These are phyloP conservation scores for Siderastrea siderea DNA, from an alignment of 92 coral and sea anemone species.

Conservation along the genomic window DNA sequence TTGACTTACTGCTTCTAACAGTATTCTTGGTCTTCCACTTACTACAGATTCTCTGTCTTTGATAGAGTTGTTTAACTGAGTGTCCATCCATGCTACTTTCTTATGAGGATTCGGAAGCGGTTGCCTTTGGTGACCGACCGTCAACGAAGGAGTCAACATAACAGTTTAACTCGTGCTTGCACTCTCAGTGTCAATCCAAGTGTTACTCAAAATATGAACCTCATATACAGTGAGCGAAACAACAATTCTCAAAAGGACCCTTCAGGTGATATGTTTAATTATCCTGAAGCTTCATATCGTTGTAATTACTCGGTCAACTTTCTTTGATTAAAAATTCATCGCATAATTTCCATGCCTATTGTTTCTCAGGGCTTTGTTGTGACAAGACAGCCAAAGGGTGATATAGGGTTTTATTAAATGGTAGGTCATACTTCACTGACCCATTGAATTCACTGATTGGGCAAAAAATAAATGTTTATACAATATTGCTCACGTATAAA, in stretches of 20 bases:
- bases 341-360: neutral
- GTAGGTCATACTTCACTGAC: conserved; percentile 40
- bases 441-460: conserved; percentile 6
- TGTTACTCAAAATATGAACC: neutral
- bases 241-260: neutral
- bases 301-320: conserved; percentile 18
- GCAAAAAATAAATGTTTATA: neutral
- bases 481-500: conserved; percentile 17
- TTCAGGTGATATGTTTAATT: neutral
- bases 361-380: conserved; percentile 24
- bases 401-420: conserved; percentile 24
- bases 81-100: conserved; percentile 22
- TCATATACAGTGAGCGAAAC: too few species aligned
- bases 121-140: conserved; percentile 37
- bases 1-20: conserved; percentile 88
- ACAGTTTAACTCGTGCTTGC: neutral
- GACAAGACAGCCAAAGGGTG: conserved; percentile 26
- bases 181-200: neutral
- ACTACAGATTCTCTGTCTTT: neutral
- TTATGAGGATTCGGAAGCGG: neutral
- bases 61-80: neutral
- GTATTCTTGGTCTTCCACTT: conserved; percentile 83
- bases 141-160: conserved; percentile 30
- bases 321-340: conserved; percentile 31
- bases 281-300: conserved; percentile 10